phyloP scores from a whole-genome alignment of 1,140 invertebrate genomes.

The Drosophila nikananu region DNA sequence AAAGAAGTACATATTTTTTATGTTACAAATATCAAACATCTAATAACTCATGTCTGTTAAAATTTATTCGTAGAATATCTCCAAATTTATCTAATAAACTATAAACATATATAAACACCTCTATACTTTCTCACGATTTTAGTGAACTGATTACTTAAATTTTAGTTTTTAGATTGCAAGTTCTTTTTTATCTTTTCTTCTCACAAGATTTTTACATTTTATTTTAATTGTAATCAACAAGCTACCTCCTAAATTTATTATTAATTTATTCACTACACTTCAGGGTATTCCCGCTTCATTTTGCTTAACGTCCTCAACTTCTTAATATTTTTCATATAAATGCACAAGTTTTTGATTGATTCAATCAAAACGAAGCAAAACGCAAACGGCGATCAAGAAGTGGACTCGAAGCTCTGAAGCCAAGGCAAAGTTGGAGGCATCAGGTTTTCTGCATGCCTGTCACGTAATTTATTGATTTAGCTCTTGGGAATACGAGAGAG shows the following conservation, averaged over 20 bases:
- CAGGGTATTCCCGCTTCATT: constrained; percentile 35
- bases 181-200: too few relatives aligned
- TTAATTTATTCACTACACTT: constrained; percentile 16
- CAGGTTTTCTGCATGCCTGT: constrained; percentile 84
- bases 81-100: too few relatives aligned
- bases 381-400: constrained; percentile 55
- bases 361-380: constrained; percentile 79
- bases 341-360: constrained; percentile 81
- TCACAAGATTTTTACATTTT: background rate
- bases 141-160: background rate
- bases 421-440: constrained; percentile 55
- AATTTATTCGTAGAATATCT: too few relatives aligned
- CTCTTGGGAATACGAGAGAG: constrained; percentile 83
- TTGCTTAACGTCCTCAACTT: background rate
- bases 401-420: constrained; percentile 35
- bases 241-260: background rate
- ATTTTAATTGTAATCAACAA: background rate
- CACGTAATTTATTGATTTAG: constrained; percentile 85
- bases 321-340: constrained; percentile 62
- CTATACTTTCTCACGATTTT: background rate
- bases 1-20: too few relatives aligned
- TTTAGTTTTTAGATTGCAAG: background rate
- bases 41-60: too few relatives aligned
- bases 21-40: too few relatives aligned
- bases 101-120: too few relatives aligned